These are phyloP conservation scores for Drosophila austrosaltans DNA, from an alignment of 2,888 invertebrate genomes.

Conservation along the genomic window DNA sequence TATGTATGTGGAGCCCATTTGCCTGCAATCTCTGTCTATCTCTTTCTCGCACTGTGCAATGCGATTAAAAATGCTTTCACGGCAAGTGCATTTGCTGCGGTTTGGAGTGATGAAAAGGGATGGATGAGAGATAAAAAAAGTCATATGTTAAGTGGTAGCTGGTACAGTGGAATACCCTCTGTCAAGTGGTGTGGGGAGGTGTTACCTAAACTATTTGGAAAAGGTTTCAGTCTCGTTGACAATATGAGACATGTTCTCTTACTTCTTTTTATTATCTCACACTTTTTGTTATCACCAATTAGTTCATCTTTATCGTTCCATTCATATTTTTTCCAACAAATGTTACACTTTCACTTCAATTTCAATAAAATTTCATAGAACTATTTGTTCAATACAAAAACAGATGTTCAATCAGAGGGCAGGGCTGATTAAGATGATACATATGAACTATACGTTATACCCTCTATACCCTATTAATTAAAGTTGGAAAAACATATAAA, in stretches of 20 bases:
- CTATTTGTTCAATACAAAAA: neutral
- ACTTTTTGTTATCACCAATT: neutral
- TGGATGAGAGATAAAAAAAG: neutral
- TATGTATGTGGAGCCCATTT: conserved; percentile 30
- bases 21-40: conserved; percentile 28
- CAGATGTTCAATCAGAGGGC: neutral
- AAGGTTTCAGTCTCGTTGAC: too few species aligned
- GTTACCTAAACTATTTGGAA: neutral
- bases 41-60: conserved; percentile 46
- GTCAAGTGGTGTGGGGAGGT: neutral
- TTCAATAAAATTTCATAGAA: too few species aligned
- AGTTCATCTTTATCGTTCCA: neutral
- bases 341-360: neutral
- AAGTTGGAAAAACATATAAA: neutral
- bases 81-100: conserved; percentile 77
- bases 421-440: too few species aligned
- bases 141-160: conserved; percentile 3
- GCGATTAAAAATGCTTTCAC: conserved; percentile 79
- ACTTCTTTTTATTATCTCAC: too few species aligned
- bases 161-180: neutral
- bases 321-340: neutral
- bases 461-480: neutral
- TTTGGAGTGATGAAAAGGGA: conserved; percentile 38
- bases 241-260: too few species aligned
- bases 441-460: neutral